Evolutionary conservation across 1,140 invertebrate species (phyloP), one percentile per base, ranked within the genome.

Genomic region (Pomacea maculata): DNA sequence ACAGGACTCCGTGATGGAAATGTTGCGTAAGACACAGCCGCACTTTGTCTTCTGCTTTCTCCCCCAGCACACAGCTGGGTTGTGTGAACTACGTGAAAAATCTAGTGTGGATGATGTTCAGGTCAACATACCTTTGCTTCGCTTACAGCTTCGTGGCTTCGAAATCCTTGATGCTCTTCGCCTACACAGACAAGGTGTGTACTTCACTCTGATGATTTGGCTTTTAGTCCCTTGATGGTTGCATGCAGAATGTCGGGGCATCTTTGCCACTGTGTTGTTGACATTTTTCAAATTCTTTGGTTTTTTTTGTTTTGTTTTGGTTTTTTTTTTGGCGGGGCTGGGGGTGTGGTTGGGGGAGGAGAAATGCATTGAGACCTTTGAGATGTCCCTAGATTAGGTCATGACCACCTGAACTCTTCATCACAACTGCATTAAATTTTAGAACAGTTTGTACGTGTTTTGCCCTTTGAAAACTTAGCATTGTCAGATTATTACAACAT

Each of bases 11-110:
- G 93, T 98, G 10, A 94, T 98, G 68, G 97, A 98, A 89, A 96
- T 96, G 12, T 89, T 99, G 73, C 92, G 96, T 19, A 93, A 96
- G 85, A 97, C 96, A 55, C 94, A 95, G 83, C 92, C 95, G 1
- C 93, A 95, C 79, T 99, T 99, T 91, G 94, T 98, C 19, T 95
- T 96, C 86, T 98, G 97, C 92, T 93, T 98, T 81, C 90, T 98
- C 80, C 95, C 97, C 14, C 94, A 96, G 85, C 94, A 95, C 80
- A 95, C 95, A 88, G 94, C 95, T 54, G 95, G 94, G 3, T 86
- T 93, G 57, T 92, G 92, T 87, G 92, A 93, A 68, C 81, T 91
- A 14, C 90, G 88, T 70, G 82, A 65, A 45, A 83, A 81, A 71
- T 80, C 83, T 17, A 89, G 83, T 86, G 82, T 84, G 89, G 91